These are phyloP conservation scores for Lycaon pictus DNA, from an alignment of 2,113 vertebrate genomes.

Conservation along the genomic window DNA sequence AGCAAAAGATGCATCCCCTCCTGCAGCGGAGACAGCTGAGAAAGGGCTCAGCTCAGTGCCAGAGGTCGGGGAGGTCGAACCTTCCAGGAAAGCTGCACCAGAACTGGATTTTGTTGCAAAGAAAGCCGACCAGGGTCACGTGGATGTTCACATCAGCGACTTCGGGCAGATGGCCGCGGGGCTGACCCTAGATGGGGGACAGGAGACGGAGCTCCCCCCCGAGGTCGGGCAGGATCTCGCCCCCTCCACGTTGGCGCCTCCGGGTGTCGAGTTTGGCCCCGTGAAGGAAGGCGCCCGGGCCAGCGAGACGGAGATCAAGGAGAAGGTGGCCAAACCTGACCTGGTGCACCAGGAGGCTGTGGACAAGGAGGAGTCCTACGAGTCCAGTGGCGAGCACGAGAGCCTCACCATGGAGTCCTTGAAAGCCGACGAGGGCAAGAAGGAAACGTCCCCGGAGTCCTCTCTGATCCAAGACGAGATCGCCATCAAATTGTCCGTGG, in stretches of 20 bases:
- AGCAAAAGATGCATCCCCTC: slow-evolving; percentile 70
- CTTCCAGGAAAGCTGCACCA: slow-evolving; percentile 80
- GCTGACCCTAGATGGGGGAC: slow-evolving; percentile 53
- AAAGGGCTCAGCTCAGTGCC: slow-evolving; percentile 84
- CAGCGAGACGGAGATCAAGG: slow-evolving; percentile 92
- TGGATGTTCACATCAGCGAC: slow-evolving; percentile 82
- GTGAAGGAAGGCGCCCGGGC: slow-evolving; percentile 84
- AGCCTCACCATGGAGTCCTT: slow-evolving; percentile 85
- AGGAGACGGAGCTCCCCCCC: slow-evolving; percentile 67
- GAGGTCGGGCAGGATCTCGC: slow-evolving; percentile 70
- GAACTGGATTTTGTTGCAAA: slow-evolving; percentile 84
- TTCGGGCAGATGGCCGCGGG: slow-evolving; percentile 74
- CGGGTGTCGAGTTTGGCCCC: slow-evolving; percentile 74
- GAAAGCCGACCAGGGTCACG: slow-evolving; percentile 82
- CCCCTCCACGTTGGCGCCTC: slow-evolving; percentile 65
- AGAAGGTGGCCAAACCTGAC: slow-evolving; percentile 95
- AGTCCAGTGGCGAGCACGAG: slow-evolving; percentile 92
- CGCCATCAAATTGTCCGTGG: slow-evolving; percentile 73
- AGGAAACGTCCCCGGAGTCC: slow-evolving; percentile 78
- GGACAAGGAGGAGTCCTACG: slow-evolving; percentile 98
- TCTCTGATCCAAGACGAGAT: slow-evolving; percentile 78
- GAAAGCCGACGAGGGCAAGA: slow-evolving; percentile 85
- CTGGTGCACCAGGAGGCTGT: slow-evolving; percentile 98
- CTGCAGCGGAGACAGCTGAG: slow-evolving; percentile 80
- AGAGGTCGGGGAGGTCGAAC: slow-evolving; percentile 85